phyloP scores from a whole-genome alignment of 2,113 vertebrate species.

The Glaucomys volans region DNA sequence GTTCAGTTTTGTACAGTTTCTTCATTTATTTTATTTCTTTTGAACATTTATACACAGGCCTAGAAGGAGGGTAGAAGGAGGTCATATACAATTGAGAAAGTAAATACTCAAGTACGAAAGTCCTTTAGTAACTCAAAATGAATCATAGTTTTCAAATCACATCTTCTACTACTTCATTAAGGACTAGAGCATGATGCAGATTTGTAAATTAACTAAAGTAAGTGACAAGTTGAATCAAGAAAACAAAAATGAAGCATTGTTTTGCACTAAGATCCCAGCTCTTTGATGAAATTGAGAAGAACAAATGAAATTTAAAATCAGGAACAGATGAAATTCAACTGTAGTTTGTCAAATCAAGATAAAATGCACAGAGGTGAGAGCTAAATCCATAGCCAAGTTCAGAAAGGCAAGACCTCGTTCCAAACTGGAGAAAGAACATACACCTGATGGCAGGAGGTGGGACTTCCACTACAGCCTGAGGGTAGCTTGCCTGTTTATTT shows the following conservation, averaged over 20 bases:
- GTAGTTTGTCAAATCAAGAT: background rate
- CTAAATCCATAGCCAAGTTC: background rate
- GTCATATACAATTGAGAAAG: background rate
- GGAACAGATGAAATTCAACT: background rate
- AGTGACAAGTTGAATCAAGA: background rate
- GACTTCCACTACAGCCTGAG: background rate
- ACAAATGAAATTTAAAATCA: conserved; percentile 42
- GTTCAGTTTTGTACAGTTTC: background rate
- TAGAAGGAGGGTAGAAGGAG: background rate
- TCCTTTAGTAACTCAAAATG: background rate
- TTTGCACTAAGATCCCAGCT: background rate
- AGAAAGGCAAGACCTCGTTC: background rate
- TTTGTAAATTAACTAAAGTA: conserved; percentile 17
- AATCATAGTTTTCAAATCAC: background rate
- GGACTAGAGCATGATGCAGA: background rate
- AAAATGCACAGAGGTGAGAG: background rate
- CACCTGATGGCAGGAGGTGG: background rate
- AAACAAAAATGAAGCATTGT: background rate
- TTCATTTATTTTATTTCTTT: conserved; percentile 32
- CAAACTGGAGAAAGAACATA: accelerated
- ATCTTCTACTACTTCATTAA: background rate
- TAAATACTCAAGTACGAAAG: background rate
- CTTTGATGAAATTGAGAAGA: background rate
- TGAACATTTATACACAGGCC: background rate
- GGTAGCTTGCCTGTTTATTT: background rate